Percentiles rank a stretch among this genome's conserved stretches.
These are phyloP conservation scores for Ecdyonurus torrentis DNA, from an alignment of 2,888 invertebrate species.

Conservation along the genomic window DNA sequence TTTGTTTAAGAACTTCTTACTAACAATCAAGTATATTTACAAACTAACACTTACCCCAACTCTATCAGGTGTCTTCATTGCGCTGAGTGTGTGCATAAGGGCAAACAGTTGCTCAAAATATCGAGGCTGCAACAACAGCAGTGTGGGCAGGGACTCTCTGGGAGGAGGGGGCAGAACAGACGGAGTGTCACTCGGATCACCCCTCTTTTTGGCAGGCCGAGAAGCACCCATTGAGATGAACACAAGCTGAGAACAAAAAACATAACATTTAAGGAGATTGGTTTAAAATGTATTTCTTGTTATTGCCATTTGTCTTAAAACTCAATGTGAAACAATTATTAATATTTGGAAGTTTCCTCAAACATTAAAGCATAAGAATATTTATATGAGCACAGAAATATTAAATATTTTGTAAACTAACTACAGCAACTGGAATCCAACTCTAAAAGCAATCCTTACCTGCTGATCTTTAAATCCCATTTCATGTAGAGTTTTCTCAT, in stretches of 20 bases:
- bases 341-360: too few relatives aligned
- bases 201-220: constrained; percentile 33
- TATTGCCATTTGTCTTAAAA: too few relatives aligned
- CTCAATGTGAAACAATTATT: too few relatives aligned
- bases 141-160: constrained; percentile 67
- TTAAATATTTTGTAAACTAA: too few relatives aligned
- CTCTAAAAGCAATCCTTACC: too few relatives aligned
- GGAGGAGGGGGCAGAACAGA: constrained; percentile 77
- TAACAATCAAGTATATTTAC: too few relatives aligned
- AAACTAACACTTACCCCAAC: constrained; percentile 36
- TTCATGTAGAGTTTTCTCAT: constrained; percentile 77
- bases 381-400: too few relatives aligned
- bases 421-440: too few relatives aligned
- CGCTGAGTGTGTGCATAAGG: constrained; percentile 76
- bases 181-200: constrained; percentile 63
- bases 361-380: too few relatives aligned
- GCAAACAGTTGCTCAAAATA: constrained; percentile 85
- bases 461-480: constrained; percentile 91
- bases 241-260: constrained; percentile 46
- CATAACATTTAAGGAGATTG: too few relatives aligned
- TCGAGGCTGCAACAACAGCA: constrained; percentile 63
- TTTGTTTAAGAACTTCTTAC: too few relatives aligned
- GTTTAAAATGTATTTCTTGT: too few relatives aligned
- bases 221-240: constrained; percentile 80
- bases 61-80: constrained; percentile 63